A percentile compares a stretch with the other conserved stretches of the same genome.
Evolutionary conservation across 2,113 vertebrate genomes (phyloP).

Genomic region (Labeo catla): DNA sequence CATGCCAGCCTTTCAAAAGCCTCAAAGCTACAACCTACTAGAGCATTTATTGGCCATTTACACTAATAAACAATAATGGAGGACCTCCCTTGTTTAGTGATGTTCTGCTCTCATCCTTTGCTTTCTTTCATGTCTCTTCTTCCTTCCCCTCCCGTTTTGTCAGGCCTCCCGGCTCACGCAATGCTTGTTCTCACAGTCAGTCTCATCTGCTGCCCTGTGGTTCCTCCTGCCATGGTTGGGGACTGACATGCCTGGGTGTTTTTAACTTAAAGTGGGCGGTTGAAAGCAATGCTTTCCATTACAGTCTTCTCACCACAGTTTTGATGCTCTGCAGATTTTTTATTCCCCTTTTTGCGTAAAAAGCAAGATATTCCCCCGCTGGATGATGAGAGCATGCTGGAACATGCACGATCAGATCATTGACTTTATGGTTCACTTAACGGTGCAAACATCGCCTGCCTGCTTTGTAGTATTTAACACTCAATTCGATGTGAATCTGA

Average conservation of each 20-base stretch:
- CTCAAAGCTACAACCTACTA: slow-evolving; percentile 46
- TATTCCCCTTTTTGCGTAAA: slow-evolving; percentile 19
- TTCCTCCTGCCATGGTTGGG: slow-evolving; percentile 15
- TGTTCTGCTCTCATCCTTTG: neutral
- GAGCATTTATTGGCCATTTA: slow-evolving; percentile 43
- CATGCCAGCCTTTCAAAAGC: slow-evolving; percentile 45
- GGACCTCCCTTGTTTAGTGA: slow-evolving; percentile 33
- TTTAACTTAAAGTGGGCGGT: slow-evolving; percentile 48
- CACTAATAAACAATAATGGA: slow-evolving; percentile 25
- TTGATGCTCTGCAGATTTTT: slow-evolving; percentile 53
- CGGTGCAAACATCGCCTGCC: neutral
- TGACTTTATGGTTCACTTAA: slow-evolving; percentile 2
- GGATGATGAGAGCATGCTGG: neutral
- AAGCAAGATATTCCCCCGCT: neutral
- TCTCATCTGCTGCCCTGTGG: neutral
- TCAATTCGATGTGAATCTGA: slow-evolving; percentile 15
- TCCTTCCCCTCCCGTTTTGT: neutral
- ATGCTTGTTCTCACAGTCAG: slow-evolving; percentile 13
- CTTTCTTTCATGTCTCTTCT: slow-evolving; percentile 18
- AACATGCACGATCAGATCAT: neutral
- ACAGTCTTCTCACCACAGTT: slow-evolving; percentile 47
- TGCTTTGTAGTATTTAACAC: slow-evolving; percentile 26
- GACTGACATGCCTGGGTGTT: slow-evolving; percentile 29
- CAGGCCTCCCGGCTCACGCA: neutral
- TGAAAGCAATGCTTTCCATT: slow-evolving; percentile 63